Percentiles rank a stretch among this genome's conserved stretches.
Evolutionary conservation across 2,888 invertebrate species (phyloP).

Genomic region (Hydrotaea diabolus): DNA sequence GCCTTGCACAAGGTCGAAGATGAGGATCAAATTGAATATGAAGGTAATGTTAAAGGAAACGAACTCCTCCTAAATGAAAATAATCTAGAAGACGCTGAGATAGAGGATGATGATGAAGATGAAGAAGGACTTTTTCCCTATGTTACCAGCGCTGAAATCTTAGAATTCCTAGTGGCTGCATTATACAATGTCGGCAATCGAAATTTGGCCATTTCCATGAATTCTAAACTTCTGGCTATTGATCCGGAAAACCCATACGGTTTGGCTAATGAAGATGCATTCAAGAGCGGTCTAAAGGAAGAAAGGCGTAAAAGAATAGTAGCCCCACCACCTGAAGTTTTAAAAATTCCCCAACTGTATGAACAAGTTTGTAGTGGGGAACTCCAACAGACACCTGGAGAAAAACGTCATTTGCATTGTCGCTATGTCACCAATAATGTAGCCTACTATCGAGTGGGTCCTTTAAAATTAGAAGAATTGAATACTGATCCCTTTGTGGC

Average conservation of each 20-base stretch:
- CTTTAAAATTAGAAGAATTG: constrained; percentile 70
- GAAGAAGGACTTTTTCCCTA: constrained; percentile 43
- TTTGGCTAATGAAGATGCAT: constrained; percentile 44
- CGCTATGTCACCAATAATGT: constrained; percentile 73
- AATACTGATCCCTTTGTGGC: constrained; percentile 67
- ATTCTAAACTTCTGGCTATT: constrained; percentile 68
- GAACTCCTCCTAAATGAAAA: neutral
- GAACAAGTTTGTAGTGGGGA: constrained; percentile 81
- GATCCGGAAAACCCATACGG: constrained; percentile 68
- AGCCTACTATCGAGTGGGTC: constrained; percentile 66
- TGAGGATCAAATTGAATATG: neutral
- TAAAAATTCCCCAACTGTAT: constrained; percentile 58
- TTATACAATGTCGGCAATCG: constrained; percentile 62
- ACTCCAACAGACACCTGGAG: constrained; percentile 79
- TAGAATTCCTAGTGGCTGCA: constrained; percentile 64
- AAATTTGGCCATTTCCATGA: constrained; percentile 71
- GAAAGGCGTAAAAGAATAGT: constrained; percentile 31
- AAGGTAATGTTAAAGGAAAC: no score
- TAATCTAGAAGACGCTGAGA: neutral
- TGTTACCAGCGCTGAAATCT: constrained; percentile 62
- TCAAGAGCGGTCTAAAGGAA: constrained; percentile 26
- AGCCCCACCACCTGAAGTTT: neutral
- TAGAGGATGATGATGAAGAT: neutral
- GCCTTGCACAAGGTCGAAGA: constrained; percentile 55
- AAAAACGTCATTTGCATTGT: constrained; percentile 75